These are phyloP conservation scores for Proterorhinus semilunaris DNA, from an alignment of 2,113 vertebrate genomes.

Conservation along the genomic window DNA sequence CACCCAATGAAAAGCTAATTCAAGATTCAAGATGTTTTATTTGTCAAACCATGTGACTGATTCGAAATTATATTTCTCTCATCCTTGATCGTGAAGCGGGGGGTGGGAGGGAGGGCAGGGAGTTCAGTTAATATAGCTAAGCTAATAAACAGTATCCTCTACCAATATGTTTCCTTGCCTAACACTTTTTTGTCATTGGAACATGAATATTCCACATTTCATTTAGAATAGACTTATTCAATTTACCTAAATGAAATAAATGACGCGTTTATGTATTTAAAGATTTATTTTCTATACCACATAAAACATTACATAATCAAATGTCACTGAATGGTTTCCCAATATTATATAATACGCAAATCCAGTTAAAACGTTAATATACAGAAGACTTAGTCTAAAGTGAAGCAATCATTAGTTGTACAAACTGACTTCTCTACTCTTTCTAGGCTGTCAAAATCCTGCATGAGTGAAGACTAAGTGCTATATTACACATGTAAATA, in stretches of 20 bases:
- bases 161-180: too few species aligned
- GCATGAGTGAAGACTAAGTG: slow-evolving; percentile 38
- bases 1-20: background rate
- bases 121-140: too few species aligned
- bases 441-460: slow-evolving; percentile 34
- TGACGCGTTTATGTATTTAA: background rate
- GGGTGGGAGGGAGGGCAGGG: too few species aligned
- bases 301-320: background rate
- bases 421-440: slow-evolving; percentile 49
- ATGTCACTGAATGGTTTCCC: background rate
- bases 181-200: too few species aligned
- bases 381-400: slow-evolving; percentile 38
- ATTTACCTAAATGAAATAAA: too few species aligned
- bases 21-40: too few species aligned
- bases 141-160: too few species aligned
- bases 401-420: slow-evolving; percentile 51
- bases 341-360: slow-evolving; percentile 46
- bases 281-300: background rate
- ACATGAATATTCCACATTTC: too few species aligned
- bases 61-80: too few species aligned
- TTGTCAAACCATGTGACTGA: too few species aligned
- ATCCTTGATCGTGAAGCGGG: too few species aligned
- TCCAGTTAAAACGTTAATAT: slow-evolving; percentile 53
- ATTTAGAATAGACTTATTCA: too few species aligned
- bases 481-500: slow-evolving; percentile 30